Conservation (phyloP, 2,113 vertebrate genomes). For the Riparia riparia region DNA sequence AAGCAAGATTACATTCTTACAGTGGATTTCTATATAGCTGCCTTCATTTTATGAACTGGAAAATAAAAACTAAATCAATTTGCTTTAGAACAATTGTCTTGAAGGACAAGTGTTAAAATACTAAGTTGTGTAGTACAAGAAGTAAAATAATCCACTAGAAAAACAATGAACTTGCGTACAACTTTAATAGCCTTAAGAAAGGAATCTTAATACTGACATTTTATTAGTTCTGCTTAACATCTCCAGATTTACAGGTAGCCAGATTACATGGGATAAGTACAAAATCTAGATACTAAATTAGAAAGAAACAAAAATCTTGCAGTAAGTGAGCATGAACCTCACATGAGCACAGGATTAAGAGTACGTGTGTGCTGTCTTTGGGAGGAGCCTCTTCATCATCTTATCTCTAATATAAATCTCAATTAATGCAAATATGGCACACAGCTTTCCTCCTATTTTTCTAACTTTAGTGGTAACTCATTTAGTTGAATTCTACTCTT, state of each 20-base stretch:
- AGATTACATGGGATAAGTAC: neutral
- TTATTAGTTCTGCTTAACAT: neutral
- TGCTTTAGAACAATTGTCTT: neutral
- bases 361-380: neutral
- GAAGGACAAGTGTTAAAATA: neutral
- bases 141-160: neutral
- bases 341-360: neutral
- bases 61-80: neutral
- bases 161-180: neutral
- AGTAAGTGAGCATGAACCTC: neutral
- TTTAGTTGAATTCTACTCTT: neutral
- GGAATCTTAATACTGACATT: neutral
- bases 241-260: neutral
- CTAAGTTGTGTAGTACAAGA: neutral
- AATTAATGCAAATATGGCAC: neutral
- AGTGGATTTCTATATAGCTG: neutral
- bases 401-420: neutral
- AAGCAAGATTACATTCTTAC: neutral
- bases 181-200: neutral
- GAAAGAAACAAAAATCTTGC: neutral
- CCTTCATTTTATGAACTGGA: neutral
- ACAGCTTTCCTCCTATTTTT: neutral
- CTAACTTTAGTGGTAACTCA: neutral
- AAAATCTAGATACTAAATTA: neutral
- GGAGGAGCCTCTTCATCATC: neutral